A percentile compares a stretch with the other conserved stretches of the same genome.
Conservation (phyloP, 2,113 vertebrate species). For the Ifrita kowaldi region DNA sequence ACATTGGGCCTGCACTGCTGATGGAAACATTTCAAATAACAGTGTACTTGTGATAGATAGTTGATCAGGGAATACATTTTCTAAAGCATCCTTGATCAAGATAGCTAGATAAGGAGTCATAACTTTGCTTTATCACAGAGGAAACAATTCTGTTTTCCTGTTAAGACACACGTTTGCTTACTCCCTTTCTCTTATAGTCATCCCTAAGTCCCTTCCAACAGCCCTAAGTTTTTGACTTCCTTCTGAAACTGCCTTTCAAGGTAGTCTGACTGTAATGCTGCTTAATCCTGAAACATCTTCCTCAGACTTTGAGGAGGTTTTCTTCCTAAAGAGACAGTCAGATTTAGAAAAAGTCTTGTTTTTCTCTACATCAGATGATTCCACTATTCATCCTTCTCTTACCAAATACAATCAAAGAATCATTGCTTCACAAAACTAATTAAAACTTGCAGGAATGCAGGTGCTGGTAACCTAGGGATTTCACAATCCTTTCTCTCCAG, state of each 20-base stretch:
- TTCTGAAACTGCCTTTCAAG: neutral
- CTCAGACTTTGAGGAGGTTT: neutral
- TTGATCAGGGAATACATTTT: neutral
- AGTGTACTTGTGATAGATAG: neutral
- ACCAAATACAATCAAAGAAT: neutral
- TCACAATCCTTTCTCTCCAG: neutral
- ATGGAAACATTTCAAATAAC: neutral
- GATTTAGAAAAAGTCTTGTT: neutral
- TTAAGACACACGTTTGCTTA: accelerated
- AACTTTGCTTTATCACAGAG: neutral
- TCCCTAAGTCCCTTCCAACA: neutral
- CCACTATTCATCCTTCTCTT: neutral
- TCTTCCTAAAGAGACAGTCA: neutral
- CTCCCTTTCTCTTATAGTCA: neutral
- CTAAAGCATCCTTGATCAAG: neutral
- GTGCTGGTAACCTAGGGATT: neutral
- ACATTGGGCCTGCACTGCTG: neutral
- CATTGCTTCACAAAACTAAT: neutral
- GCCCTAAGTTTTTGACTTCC: neutral
- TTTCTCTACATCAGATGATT: neutral
- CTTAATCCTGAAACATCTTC: neutral
- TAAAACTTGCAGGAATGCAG: neutral
- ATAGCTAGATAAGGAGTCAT: neutral
- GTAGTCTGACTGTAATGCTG: neutral
- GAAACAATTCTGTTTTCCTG: neutral